These are phyloP conservation scores for Ophiothrix spiculata DNA, from an alignment of 35 echinoderm and acorn worm species.

Conservation along the genomic window DNA sequence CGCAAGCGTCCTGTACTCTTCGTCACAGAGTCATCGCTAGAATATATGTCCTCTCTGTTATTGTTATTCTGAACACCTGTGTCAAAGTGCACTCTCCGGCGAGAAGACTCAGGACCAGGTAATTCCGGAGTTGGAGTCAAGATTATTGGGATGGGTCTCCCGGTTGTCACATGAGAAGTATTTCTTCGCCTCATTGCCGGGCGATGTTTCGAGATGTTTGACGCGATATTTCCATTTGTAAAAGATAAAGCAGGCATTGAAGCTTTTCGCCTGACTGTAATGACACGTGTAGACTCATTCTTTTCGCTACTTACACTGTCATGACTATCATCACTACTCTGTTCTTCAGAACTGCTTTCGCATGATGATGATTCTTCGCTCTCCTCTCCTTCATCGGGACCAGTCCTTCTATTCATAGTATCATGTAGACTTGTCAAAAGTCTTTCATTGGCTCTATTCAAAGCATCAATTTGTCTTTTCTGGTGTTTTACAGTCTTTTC, in stretches of 20 bases:
- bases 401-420: background rate
- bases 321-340: conserved; percentile 15
- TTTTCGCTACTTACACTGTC: background rate
- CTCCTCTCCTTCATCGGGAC: background rate
- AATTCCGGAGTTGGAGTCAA: background rate
- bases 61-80: conserved; percentile 26
- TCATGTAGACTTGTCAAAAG: conserved; percentile 65
- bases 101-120: conserved; percentile 24
- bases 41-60: background rate
- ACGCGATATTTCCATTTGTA: conserved; percentile 12
- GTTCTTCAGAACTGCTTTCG: conserved; percentile 24
- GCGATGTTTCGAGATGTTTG: background rate
- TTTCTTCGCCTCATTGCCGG: background rate
- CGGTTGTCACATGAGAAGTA: background rate
- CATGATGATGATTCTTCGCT: background rate
- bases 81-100: conserved; percentile 52
- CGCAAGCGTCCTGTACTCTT: conserved; percentile 11
- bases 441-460: conserved; percentile 75
- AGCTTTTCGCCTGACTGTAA: conserved; percentile 24
- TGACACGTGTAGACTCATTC: background rate
- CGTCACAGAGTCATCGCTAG: conserved; percentile 15
- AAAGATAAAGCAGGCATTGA: background rate
- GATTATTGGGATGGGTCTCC: conserved; percentile 15
- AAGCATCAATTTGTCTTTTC: conserved; percentile 71
- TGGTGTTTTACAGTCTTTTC: conserved; percentile 48